Percentiles rank a stretch among this genome's conserved stretches.
Evolutionary conservation across 2,113 vertebrate species (phyloP).

Genomic region (Semicossyphus pulcher): DNA sequence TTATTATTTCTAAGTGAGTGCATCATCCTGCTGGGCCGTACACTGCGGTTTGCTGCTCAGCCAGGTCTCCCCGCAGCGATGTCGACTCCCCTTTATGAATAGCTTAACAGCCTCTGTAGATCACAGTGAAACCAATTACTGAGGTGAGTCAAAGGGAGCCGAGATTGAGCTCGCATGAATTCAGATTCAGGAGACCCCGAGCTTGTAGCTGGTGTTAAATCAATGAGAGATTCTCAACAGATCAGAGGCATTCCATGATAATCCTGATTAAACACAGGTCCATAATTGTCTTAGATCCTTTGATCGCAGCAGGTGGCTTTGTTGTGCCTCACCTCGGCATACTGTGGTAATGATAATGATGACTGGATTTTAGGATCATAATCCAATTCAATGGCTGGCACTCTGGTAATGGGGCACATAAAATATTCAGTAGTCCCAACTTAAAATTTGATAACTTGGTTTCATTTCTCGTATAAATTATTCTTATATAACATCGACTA

Average conservation of each 20-base stretch:
- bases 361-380: constrained; percentile 17
- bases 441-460: constrained; percentile 36
- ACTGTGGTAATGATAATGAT: neutral
- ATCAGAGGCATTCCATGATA: constrained; percentile 46
- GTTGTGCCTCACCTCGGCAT: constrained; percentile 25
- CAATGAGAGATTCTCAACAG: constrained; percentile 21
- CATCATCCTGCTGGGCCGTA: constrained; percentile 29
- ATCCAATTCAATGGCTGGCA: constrained; percentile 16
- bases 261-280: constrained; percentile 40
- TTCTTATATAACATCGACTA: neutral
- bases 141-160: constrained; percentile 70
- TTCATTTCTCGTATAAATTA: constrained; percentile 27
- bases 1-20: constrained; percentile 57
- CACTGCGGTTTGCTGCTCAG: constrained; percentile 40
- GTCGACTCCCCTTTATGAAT: constrained; percentile 69
- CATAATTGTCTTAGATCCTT: constrained; percentile 24
- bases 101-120: constrained; percentile 68
- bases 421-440: constrained; percentile 43
- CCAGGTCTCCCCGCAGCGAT: constrained; percentile 52
- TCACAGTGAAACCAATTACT: constrained; percentile 76
- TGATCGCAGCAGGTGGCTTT: constrained; percentile 25
- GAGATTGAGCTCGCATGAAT: constrained; percentile 46
- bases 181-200: constrained; percentile 43
- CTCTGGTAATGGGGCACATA: constrained; percentile 17
- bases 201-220: constrained; percentile 31